These are phyloP conservation scores for Pristionchus arcanus DNA, from an alignment of 2,888 invertebrate species.

Conservation along the genomic window DNA sequence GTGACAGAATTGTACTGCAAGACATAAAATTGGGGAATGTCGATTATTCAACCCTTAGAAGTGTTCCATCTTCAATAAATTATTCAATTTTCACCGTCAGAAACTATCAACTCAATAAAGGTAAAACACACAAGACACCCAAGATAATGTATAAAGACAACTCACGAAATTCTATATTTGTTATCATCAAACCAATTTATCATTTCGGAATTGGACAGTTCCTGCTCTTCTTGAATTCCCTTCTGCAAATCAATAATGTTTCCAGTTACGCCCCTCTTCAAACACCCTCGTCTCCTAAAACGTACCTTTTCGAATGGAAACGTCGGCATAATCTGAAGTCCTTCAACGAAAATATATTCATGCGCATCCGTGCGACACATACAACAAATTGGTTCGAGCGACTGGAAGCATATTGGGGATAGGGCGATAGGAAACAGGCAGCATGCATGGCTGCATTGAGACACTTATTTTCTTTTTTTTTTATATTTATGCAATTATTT, in stretches of 20 bases:
- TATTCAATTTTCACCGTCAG: not conserved
- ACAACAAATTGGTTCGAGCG: not conserved
- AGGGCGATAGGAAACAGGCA: no score
- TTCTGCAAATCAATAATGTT: not conserved
- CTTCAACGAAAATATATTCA: not conserved
- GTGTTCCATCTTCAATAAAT: no score
- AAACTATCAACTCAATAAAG: no score
- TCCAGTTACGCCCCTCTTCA: no score
- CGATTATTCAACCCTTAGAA: no score
- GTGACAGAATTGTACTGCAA: not conserved
- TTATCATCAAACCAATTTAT: not conserved
- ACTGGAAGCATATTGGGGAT: no score
- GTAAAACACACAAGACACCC: no score
- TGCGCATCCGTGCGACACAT: not conserved
- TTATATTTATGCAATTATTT: no score
- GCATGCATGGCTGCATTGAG: no score
- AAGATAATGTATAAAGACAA: not conserved
- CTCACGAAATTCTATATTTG: not conserved
- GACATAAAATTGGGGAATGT: not conserved
- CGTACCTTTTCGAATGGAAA: not conserved
- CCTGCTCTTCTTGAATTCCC: not conserved
- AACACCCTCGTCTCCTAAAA: no score
- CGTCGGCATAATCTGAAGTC: not conserved
- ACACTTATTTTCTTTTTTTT: no score
- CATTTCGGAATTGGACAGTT: not conserved